A percentile compares a stretch with the other conserved stretches of the same genome.
phyloP scores from a whole-genome alignment of 2,888 invertebrate species.

The Lochmaea crataegi region DNA sequence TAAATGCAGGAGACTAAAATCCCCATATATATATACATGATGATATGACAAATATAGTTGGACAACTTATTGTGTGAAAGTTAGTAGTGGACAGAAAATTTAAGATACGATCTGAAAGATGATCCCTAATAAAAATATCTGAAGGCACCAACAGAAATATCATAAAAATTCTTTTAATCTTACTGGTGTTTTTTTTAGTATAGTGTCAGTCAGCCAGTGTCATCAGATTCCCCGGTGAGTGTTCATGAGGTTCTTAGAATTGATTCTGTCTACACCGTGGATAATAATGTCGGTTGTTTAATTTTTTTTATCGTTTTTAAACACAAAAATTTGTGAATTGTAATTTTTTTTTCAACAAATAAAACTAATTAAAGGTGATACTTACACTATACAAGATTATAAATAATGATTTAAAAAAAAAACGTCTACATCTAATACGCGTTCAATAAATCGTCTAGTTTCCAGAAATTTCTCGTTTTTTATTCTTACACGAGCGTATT shows the following conservation, averaged over 20 bases:
- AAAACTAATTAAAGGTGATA: not conserved
- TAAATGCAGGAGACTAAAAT: conserved; percentile 39
- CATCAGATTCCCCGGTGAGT: not conserved
- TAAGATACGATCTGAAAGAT: conserved; percentile 53
- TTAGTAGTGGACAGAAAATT: conserved; percentile 46
- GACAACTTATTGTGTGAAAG: conserved; percentile 53
- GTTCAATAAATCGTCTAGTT: conserved; percentile 4
- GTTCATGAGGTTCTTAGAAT: not conserved
- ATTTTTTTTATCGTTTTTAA: not conserved
- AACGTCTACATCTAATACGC: not conserved
- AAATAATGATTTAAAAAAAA: not conserved
- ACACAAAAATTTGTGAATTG: not conserved
- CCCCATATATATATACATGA: conserved; percentile 27
- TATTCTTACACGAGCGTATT: not conserved
- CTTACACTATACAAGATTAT: not conserved
- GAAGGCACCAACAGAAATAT: conserved; percentile 52
- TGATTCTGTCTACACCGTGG: not conserved
- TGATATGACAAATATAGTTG: conserved; percentile 45
- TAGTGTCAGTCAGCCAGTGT: not conserved
- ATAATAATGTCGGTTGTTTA: not conserved
- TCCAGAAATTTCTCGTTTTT: not conserved
- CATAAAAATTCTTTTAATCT: conserved; percentile 52
- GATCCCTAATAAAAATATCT: conserved; percentile 55
- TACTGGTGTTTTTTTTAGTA: conserved; percentile 15
- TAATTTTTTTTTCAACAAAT: not conserved